Base-by-base conservation (phyloP, 1,140 invertebrate genomes). In the Mizuhopecten yessoensis region DNA sequence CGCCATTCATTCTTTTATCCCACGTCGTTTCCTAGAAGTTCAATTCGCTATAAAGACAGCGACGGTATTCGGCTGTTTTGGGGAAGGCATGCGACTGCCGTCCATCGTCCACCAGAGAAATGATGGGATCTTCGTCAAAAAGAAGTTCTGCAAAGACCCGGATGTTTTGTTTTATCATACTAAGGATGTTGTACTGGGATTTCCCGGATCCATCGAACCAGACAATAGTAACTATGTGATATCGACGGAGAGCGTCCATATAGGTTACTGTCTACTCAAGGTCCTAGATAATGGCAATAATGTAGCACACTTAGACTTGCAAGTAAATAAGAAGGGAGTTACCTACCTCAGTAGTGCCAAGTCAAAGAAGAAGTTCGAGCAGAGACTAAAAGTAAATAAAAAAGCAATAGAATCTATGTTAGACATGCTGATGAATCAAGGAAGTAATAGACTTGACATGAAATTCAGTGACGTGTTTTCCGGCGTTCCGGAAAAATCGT, bases 401-500 rank as follows among this genome's bases (percentile, higher is more conserved):
- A 88, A 87, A 23, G 91, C 91, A 23, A 92, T 92, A 33, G 89
- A 92, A 36, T 92, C 91, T 0, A 92, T 92, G 91, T 87, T 92
- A n/a, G 86, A 36, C 34, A 49, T 89, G 3, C 75, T 92, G 29
- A 34, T 92, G 34, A 92, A 86, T 87, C 88, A 86, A 86, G 91
- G 91, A 34, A 45, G 34, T 1, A 86, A 90, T 87, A 89, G 91
- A 33, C 86, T 92, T 23, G 91, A 92, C 34, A 75, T 90, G 34
- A 92, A 92, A 75, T 92, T 92, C 45, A 90, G 86, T 86, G 89
- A 92, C 33, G 87, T 92, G 23, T 92, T 92, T 34, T 86, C 87
- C 33, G 91, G 91, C 29, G 86, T 92, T 88, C 91, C 91, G 7
- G 75, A 88, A 7, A 45, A 89, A 34, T 87, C 89, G 29, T 88